Evolutionary conservation across 2,888 invertebrate genomes (phyloP).

Genomic region (Spicauda simplicius): DNA sequence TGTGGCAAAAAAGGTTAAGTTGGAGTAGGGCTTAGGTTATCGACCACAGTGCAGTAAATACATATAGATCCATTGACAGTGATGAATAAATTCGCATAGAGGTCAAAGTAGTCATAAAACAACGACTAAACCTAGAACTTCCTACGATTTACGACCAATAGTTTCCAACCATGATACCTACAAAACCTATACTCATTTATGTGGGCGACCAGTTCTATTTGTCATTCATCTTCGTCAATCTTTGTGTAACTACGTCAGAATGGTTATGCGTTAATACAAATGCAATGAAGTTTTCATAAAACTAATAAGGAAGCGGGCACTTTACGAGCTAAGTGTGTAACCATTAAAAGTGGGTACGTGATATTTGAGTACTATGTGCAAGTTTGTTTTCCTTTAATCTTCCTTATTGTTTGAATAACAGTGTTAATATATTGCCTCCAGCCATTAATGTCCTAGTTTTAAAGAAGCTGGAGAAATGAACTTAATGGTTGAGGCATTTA

Average conservation of each 20-base stretch:
- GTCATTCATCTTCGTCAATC: constrained; percentile 20
- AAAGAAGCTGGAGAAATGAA: too few species aligned
- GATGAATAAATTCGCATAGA: too few species aligned
- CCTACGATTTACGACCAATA: too few species aligned
- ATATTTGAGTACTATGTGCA: constrained; percentile 24
- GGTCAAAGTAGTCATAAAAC: too few species aligned
- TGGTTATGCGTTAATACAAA: constrained; percentile 25
- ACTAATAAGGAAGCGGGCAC: constrained; percentile 33
- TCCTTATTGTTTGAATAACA: constrained; percentile 27
- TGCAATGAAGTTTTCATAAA: constrained; percentile 37
- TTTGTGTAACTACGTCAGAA: constrained; percentile 11
- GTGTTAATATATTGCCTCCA: not conserved
- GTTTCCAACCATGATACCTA: too few species aligned
- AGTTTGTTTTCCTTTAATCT: constrained; percentile 26
- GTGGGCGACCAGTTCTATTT: not conserved
- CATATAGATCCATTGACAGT: too few species aligned
- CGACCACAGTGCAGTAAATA: too few species aligned
- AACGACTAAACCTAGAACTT: too few species aligned
- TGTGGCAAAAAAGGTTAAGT: too few species aligned
- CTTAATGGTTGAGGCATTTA: too few species aligned
- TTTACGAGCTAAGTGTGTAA: constrained; percentile 18
- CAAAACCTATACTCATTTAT: not conserved
- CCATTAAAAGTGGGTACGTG: constrained; percentile 27
- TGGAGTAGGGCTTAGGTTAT: too few species aligned
- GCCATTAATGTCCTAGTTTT: not conserved